These are phyloP conservation scores for Pelecanus crispus DNA, from an alignment of 2,113 vertebrate species.

Conservation along the genomic window DNA sequence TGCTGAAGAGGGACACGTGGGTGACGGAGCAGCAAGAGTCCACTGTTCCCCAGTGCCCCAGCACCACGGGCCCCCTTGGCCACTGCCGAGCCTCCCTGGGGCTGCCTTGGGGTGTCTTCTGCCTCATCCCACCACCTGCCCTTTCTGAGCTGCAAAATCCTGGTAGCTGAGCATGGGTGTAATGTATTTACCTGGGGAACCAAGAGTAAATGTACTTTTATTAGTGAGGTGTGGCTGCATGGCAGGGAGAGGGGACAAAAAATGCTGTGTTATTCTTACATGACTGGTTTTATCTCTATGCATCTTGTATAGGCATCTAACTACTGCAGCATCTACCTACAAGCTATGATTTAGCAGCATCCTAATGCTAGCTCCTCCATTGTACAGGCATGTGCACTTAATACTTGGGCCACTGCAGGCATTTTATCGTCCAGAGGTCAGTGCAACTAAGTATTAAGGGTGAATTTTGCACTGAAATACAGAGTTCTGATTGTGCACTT, in stretches of 20 bases:
- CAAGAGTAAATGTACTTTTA: not conserved
- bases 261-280: accelerated
- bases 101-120: not conserved
- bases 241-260: not conserved
- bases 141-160: not conserved
- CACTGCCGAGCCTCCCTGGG: not conserved
- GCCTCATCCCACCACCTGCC: not conserved
- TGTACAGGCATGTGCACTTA: not conserved
- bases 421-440: not conserved
- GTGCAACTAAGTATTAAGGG: not conserved
- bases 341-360: not conserved
- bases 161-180: not conserved
- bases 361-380: not conserved
- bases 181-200: not conserved
- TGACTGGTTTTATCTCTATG: not conserved
- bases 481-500: slow-evolving; percentile 25
- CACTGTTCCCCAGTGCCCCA: not conserved
- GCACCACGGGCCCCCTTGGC: not conserved
- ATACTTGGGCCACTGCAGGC: not conserved
- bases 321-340: not conserved
- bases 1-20: not conserved
- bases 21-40: not conserved
- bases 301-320: not conserved
- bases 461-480: not conserved
- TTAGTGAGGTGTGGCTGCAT: not conserved